Evolutionary conservation across 2,797 vertebrate species (phyloP).

Genomic region (Glyptemys insculpta): DNA sequence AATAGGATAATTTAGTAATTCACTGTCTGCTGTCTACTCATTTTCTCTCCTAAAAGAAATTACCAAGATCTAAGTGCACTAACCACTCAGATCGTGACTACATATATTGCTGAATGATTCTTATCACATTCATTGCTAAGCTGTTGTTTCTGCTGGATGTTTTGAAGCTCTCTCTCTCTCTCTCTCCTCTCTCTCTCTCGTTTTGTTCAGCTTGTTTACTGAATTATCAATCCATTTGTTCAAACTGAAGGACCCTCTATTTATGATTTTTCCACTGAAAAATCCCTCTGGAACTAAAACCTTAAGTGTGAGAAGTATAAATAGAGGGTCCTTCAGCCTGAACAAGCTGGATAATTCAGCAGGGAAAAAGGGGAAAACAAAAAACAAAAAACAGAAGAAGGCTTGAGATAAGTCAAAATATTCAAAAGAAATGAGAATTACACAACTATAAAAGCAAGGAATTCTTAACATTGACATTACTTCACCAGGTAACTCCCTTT

Average conservation of each 20-base stretch:
- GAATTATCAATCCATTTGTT: conserved; percentile 30
- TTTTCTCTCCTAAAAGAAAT: conserved; percentile 49
- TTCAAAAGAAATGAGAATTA: conserved; percentile 17
- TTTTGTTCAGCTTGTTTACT: conserved; percentile 28
- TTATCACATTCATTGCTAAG: conserved; percentile 9
- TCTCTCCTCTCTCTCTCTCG: background rate
- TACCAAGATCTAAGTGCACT: conserved; percentile 29
- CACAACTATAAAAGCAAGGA: background rate
- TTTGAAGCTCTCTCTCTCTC: background rate
- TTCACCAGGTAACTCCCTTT: background rate
- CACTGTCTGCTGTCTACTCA: conserved; percentile 46
- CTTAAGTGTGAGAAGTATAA: background rate
- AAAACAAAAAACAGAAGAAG: background rate
- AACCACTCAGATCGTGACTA: conserved; percentile 13
- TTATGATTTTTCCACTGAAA: conserved; percentile 37
- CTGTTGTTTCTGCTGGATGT: conserved; percentile 8
- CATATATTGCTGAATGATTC: conserved; percentile 21
- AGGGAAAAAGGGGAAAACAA: accelerated
- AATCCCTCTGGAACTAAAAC: conserved; percentile 18
- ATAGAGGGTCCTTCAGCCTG: background rate
- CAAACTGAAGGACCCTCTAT: conserved; percentile 37
- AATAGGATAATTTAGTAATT: conserved; percentile 75
- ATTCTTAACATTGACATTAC: background rate
- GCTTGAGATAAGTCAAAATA: background rate
- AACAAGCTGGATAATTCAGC: conserved; percentile 24